These are phyloP conservation scores for Mycalesis mineus DNA, from an alignment of 2,888 invertebrate species.

Conservation along the genomic window DNA sequence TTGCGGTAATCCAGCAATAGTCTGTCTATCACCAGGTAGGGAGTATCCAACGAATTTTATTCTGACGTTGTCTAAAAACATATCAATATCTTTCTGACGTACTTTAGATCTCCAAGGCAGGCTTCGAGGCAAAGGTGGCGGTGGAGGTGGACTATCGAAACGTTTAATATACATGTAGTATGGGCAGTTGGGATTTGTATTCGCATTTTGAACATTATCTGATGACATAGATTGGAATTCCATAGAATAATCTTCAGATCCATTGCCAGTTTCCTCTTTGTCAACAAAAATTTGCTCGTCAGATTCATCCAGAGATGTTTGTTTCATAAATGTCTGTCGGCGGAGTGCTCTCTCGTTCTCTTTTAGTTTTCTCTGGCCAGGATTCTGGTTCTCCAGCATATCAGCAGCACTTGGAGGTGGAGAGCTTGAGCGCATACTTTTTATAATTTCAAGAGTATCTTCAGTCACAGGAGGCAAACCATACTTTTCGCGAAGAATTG, in stretches of 20 bases:
- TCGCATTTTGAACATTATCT: slow-evolving; percentile 56
- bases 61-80: slow-evolving; percentile 92
- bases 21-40: slow-evolving; percentile 89
- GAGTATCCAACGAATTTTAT: slow-evolving; percentile 98
- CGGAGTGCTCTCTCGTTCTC: slow-evolving; percentile 82
- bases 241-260: slow-evolving; percentile 80
- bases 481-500: slow-evolving; percentile 81
- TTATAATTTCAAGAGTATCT: slow-evolving; percentile 96
- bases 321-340: slow-evolving; percentile 90
- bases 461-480: slow-evolving; percentile 89
- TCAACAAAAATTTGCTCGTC: slow-evolving; percentile 85
- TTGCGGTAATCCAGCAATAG: slow-evolving; percentile 95
- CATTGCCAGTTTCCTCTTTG: slow-evolving; percentile 80
- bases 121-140: slow-evolving; percentile 76
- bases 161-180: slow-evolving; percentile 68
- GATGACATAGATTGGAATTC: slow-evolving; percentile 76
- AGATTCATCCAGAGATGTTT: slow-evolving; percentile 92
- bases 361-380: slow-evolving; percentile 79
- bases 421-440: slow-evolving; percentile 95
- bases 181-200: slow-evolving; percentile 58
- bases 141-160: slow-evolving; percentile 69
- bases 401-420: slow-evolving; percentile 96
- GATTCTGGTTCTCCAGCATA: slow-evolving; percentile 90
- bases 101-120: slow-evolving; percentile 98
- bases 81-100: slow-evolving; percentile 93